Evolutionary conservation across 1,140 invertebrate genomes (phyloP).

Genomic region (Aphaenogaster rudis): DNA sequence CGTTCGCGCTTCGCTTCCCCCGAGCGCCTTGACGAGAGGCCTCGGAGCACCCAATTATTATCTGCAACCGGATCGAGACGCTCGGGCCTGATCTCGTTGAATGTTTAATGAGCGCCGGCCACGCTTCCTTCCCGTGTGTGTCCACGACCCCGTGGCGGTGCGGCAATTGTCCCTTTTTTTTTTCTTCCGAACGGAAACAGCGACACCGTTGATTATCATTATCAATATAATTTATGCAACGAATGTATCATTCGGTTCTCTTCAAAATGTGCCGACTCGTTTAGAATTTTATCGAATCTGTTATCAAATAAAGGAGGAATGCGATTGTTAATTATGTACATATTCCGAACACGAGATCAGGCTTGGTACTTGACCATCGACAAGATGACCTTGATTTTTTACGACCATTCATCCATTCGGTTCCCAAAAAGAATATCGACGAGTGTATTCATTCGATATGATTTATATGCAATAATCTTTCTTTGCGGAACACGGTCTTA

Average conservation of each 20-base stretch:
- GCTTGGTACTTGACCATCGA: background rate
- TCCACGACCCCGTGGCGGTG: constrained; percentile 23
- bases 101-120: constrained; percentile 45
- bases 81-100: constrained; percentile 51
- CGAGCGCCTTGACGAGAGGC: constrained; percentile 41
- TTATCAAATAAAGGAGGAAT: background rate
- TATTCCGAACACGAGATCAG: background rate
- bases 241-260: background rate
- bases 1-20: constrained; percentile 46
- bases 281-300: background rate
- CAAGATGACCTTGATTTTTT: background rate
- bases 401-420: background rate
- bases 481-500: background rate
- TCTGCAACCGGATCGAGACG: constrained; percentile 35
- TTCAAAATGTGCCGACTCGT: background rate
- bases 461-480: background rate
- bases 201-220: background rate
- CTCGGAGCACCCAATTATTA: constrained; percentile 36
- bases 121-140: constrained; percentile 32
- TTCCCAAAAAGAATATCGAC: background rate
- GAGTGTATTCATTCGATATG: background rate
- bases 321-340: background rate
- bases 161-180: constrained; percentile 15
- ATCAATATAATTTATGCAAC: background rate
- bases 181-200: background rate